Base-by-base conservation (phyloP, 2,888 invertebrate genomes). In the Herminia tarsipennalis region DNA sequence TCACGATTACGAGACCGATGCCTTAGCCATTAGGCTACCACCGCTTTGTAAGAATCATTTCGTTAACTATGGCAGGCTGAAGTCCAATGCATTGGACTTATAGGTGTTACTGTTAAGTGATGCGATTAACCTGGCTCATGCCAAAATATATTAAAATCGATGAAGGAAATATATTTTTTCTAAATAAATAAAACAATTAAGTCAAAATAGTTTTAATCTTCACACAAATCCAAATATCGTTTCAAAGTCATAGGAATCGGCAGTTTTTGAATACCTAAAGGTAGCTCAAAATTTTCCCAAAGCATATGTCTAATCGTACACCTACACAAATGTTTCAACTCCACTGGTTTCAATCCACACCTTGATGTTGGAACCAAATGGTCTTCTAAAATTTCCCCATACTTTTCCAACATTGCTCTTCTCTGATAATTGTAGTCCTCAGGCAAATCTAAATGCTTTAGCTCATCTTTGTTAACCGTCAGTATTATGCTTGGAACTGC, bases 251-350 rank as follows among this genome's bases (percentile, higher is more conserved):
- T 81, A 0, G 96, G 96, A 56, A 96, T 82, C 2, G 94, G 93
- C 33, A 97, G 76, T 12, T 92, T 92, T 57, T 93, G 91, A 56
- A 96, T 95, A 8, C 96, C 96, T 58, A 94, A 92, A 0, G 97
- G 97, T 27, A 97, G 77, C 60, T 95, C 94, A 81, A 94, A 95
- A 72, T 95, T 95, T 21, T 88, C 67, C 88, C 95, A 94, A 33
- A 97, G 81, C 41, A 85, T 77, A 30, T 94, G 86, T 46, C 97
- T 92, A 29, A 97, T 93, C 13, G 85, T 84, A 75, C 96, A 96
- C 54, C 96, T 92, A 65, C 95, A 94, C 2, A 97, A 81, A 79
- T 97, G 96, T 59, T 95, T 95, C 42, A 97, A 83, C 62, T 95
- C 94, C n/a, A 94, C 93, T 1, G 95, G 94, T 47, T 76, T 77